Conservation (phyloP, 2,797 vertebrate species). For the Todus mexicanus region DNA sequence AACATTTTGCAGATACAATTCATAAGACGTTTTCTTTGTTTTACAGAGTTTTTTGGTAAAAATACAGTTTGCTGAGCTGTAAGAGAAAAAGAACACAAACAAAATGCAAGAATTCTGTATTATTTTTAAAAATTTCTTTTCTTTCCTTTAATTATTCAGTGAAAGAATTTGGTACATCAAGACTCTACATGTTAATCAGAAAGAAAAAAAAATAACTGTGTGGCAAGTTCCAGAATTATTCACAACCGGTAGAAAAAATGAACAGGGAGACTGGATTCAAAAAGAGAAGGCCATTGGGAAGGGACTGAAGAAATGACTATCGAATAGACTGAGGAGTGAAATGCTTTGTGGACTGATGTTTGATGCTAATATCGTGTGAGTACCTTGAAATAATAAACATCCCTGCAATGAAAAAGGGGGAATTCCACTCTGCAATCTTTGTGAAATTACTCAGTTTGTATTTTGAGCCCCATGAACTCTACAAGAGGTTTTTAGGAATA, state of each 20-base stretch:
- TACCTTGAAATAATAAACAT: background rate
- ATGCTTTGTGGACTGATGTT: background rate
- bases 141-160: background rate
- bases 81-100: background rate
- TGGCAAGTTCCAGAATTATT: background rate
- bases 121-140: background rate
- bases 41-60: background rate
- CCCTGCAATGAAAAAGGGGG: background rate
- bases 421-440: background rate
- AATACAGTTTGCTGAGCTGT: background rate
- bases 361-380: background rate
- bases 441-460: background rate
- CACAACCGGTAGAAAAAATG: background rate
- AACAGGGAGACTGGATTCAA: background rate
- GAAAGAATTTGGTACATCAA: background rate
- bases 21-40: background rate
- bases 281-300: background rate
- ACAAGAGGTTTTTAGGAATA: background rate
- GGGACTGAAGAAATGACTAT: background rate
- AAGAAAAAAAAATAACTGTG: background rate
- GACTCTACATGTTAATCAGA: background rate
- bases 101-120: background rate
- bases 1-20: background rate
- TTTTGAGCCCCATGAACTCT: background rate
- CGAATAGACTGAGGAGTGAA: background rate